Evolutionary conservation across 2,113 vertebrate genomes (phyloP), one percentile per base, ranked within the genome.

Genomic region (Rhagologus leucostigma): DNA sequence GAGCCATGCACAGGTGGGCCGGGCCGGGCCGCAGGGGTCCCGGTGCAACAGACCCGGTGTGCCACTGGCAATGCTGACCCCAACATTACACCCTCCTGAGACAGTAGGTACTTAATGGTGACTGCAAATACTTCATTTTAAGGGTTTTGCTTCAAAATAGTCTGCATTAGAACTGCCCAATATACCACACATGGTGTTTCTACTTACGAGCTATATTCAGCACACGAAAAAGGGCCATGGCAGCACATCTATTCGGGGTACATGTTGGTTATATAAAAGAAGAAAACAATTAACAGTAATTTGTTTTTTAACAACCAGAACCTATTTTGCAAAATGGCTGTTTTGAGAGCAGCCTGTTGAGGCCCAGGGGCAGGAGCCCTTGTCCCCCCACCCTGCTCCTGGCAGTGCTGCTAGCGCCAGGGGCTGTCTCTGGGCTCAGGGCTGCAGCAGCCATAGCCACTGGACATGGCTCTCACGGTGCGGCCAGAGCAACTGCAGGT

Each of bases 231-330:
- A 41, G 50, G 63, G 77, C 59, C 46, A 7, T 0, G 37, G 84
- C 79, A 63, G 59, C 47, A 5, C 37, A 3, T 3, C 4, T 0
- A 5, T 5, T 15, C 9, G 7, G 56, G 37, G 35, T 1, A 2
- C 0, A 8, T 2, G 24, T 1, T 4, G 26, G 8, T 8, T 33
- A 1, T 1, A 3, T 0, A 39, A 30, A 49, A 59, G 44, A 9
- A 84, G 56, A 67, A 77, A 84, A 49, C 11, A 32, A 13, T 3
- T 10, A 16, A 7, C 20, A 8, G 41, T 2, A 1, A n/a, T 13
- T 5, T 9, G 24, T 2, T 26, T 10, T 49, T 53, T 27, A 84
- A 32, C 24, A 68, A 15, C 7, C 37, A 39, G 77, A 42, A 65
- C 7, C 42, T 29, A 0, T 21, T 71, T 32, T 86, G 79, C 56